A percentile compares a stretch with the other conserved stretches of the same genome.
These are phyloP conservation scores for Thysanoteuthis rhombus DNA, from an alignment of 2,888 invertebrate species.

Conservation along the genomic window DNA sequence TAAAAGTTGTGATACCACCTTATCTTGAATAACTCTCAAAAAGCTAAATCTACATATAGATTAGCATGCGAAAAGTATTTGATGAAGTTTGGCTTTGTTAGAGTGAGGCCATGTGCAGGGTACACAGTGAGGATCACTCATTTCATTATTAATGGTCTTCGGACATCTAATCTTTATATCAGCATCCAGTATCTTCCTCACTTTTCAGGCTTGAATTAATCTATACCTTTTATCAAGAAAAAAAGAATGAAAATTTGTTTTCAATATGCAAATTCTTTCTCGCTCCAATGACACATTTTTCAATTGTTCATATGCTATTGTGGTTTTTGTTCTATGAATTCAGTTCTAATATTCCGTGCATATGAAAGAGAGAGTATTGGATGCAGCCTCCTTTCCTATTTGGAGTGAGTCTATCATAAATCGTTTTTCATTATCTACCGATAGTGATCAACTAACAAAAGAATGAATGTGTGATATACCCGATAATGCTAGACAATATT, in stretches of 20 bases:
- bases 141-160: too few relatives aligned
- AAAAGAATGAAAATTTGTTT: not conserved
- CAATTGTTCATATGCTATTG: not conserved
- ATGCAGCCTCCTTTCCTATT: not conserved
- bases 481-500: not conserved
- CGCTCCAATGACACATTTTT: not conserved
- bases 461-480: not conserved
- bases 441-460: not conserved
- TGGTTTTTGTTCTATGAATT: not conserved
- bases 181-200: not conserved
- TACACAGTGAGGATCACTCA: too few relatives aligned
- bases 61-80: too few relatives aligned
- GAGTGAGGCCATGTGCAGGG: too few relatives aligned
- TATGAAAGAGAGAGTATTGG: not conserved
- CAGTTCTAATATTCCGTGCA: not conserved
- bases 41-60: too few relatives aligned
- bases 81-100: too few relatives aligned
- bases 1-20: too few relatives aligned
- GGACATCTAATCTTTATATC: too few relatives aligned
- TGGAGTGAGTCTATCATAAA: not conserved
- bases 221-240: not conserved
- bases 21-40: too few relatives aligned
- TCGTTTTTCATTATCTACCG: not conserved
- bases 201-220: not conserved
- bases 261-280: not conserved